Evolutionary conservation across 2,888 invertebrate genomes (phyloP), one percentile per base, ranked within the genome.

Genomic region (Drosophila anomelani): DNA sequence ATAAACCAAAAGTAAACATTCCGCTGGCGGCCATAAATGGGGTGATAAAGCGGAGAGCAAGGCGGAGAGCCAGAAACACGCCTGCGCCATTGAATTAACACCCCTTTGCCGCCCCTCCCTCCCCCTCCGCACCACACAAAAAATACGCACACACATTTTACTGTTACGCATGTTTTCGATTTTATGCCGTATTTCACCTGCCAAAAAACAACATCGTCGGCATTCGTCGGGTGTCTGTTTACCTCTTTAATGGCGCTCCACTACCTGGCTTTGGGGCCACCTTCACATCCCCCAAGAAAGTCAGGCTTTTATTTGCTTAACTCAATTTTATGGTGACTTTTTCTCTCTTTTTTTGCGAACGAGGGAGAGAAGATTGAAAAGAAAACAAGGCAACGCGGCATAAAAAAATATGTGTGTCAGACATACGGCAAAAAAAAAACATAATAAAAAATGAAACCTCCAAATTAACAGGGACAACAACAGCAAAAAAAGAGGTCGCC

Each of bases 401-500:
- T 20, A 20, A 53, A 68, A 57, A 57, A 56, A 69, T 49, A 85
- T 81, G 85, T 85, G 89, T 85, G 85, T 85, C 85, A 85, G 77
- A 29, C 29, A 67, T 75, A 53, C 76, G 70, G 69, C 49, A 15
- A 17, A 39, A 44, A 44, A 60, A 47, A 26, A 43, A 70, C 67
- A 26, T 15, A 26, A 41, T 41, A 51, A 53, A 47, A 43, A 75
- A 71, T 62, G 63, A 79, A 84, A 81, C 72, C 75, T 64, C 73
- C 76, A 84, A 89, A 81, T 87, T 76, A 87, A 64, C 77, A 78
- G 69, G 67, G 64, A 76, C 69, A 67, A 57, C 53, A 67, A 57
- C 53, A 67, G 46, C 61, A 61, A 68, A 53, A 85, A 88, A 88
- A 81, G 81, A 84, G 89, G 88, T 88, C 89, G 79, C 74, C 77